A percentile compares a stretch with the other conserved stretches of the same genome.
Evolutionary conservation across 2,797 vertebrate species (phyloP).

Genomic region (Pristis pectinata): DNA sequence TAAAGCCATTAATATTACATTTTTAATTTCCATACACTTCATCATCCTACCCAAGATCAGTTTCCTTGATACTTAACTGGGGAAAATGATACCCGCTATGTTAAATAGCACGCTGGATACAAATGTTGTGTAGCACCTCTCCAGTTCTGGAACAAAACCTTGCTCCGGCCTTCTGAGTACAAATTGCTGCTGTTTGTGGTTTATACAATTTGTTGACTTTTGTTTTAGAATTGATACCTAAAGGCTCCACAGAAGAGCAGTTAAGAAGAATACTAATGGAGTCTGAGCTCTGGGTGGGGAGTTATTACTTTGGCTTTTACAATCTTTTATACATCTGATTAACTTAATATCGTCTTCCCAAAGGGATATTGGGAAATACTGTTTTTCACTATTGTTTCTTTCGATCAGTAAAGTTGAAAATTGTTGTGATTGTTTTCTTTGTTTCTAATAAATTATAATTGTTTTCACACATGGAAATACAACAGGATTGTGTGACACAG

Average conservation of each 20-base stretch:
- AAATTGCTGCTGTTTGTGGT: background rate
- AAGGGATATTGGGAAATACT: background rate
- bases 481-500: background rate
- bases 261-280: background rate
- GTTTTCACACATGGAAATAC: background rate
- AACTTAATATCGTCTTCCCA: background rate
- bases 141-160: background rate
- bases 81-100: background rate
- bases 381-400: background rate
- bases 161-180: background rate
- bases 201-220: background rate
- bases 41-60: slow-evolving; percentile 6
- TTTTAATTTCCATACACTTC: slow-evolving; percentile 4
- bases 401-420: background rate
- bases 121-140: background rate
- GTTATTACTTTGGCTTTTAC: background rate
- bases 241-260: background rate
- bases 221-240: background rate
- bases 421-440: background rate
- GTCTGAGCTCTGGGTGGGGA: background rate
- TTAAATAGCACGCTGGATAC: background rate
- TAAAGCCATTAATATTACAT: slow-evolving; percentile 25
- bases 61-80: background rate
- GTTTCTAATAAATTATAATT: background rate
- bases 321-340: background rate